These are phyloP conservation scores for Oryzias woworae DNA, from an alignment of 2,113 vertebrate genomes.

Conservation along the genomic window DNA sequence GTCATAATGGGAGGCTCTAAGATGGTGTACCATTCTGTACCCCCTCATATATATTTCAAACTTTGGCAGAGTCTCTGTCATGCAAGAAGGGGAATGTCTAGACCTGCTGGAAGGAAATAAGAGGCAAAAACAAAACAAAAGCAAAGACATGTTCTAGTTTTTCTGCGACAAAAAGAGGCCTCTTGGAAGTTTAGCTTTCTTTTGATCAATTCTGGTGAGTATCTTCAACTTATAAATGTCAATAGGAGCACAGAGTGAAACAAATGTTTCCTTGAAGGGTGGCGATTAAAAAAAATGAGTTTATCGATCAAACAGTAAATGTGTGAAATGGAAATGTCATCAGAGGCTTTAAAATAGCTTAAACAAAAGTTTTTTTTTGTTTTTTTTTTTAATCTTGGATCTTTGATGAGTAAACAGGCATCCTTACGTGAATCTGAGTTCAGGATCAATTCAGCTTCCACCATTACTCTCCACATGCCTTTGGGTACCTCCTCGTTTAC, in stretches of 20 bases:
- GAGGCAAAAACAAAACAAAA: background rate
- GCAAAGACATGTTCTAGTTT: background rate
- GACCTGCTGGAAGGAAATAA: slow-evolving; percentile 15
- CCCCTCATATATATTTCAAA: slow-evolving; percentile 70
- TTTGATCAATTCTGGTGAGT: slow-evolving; percentile 12
- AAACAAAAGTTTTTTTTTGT: too few species aligned
- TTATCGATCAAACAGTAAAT: background rate
- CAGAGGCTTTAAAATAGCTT: slow-evolving; percentile 1
- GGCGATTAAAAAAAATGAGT: background rate
- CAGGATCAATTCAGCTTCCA: slow-evolving; percentile 38
- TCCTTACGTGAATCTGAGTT: slow-evolving; percentile 17
- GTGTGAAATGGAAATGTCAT: slow-evolving; percentile 6
- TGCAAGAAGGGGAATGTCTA: slow-evolving; percentile 36
- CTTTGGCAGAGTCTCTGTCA: slow-evolving; percentile 52
- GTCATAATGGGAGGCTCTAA: slow-evolving; percentile 71
- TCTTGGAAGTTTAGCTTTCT: slow-evolving; percentile 3
- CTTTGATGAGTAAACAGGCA: slow-evolving; percentile 20
- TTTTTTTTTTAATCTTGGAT: background rate
- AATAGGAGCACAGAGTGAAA: background rate
- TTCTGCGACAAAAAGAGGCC: too few species aligned
- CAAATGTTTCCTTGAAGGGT: background rate
- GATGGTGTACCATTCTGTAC: slow-evolving; percentile 40
- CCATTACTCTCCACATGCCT: slow-evolving; percentile 48
- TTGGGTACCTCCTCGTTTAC: slow-evolving; percentile 45
- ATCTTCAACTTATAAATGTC: slow-evolving; percentile 4